Evolutionary conservation across 2,797 vertebrate genomes (phyloP), one percentile per base, ranked within the genome.

Genomic region (Phoxinus dragarum): DNA sequence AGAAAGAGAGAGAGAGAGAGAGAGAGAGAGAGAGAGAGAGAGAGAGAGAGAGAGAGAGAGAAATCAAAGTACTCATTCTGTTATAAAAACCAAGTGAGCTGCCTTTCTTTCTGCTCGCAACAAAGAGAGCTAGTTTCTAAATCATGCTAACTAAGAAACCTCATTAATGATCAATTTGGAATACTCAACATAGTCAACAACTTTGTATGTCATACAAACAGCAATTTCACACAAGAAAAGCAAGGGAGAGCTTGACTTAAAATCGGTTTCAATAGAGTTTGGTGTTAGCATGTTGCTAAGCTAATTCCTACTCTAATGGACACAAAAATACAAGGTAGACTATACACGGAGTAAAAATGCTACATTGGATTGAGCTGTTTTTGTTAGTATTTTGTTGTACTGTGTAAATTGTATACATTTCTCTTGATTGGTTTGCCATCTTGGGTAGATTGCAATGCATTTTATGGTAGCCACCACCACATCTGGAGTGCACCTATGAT

Each of bases 31-130:
- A 27, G 27, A 27, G 27, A 27, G 27, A 27, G 27, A 27, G 27
- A 82, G 89, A 89, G 86, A 78, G 85, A 91, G 92, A 92, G 6
- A 52, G 34, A 11, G 23, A 59, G 56, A 59, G 64, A 68, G 56
- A 86, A 79, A 36, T 74, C 3, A 52, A 72, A 83, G 72, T 74
- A 59, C 64, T 54, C n/a, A 71, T 77, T 79, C 61, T 31, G 40
- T 40, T 72, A 21, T 6, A 71, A 71, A 17, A 67, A 40, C 19
- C 36, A 17, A 36, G 6, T 34, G n/a, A 67, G 42, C 47, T 56
- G 66, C 14, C 42, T 72, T 34, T 36, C 9, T 17, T 6, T 5
- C 44, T 69, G 23, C 19, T 52, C 44, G 21, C 44, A 38, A n/a
- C 34, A 52, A 9, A 80, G 23, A 31, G 3, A 44, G 61, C 59